These are phyloP conservation scores for Agrypnus murinus DNA, from an alignment of 2,888 invertebrate genomes.

Conservation along the genomic window DNA sequence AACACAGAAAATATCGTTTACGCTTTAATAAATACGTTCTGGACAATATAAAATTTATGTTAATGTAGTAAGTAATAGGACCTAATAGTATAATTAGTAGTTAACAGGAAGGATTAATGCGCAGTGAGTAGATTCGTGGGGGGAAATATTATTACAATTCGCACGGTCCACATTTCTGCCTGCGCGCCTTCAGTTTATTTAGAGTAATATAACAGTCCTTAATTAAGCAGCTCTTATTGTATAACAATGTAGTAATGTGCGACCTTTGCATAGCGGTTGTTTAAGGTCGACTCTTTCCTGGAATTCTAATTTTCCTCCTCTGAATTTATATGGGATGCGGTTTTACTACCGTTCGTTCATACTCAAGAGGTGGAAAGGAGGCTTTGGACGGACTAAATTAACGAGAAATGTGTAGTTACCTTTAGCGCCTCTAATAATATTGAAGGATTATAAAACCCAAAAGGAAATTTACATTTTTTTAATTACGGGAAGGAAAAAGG, in stretches of 20 bases:
- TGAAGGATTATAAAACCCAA: too few relatives aligned
- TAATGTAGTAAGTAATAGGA: conserved; percentile 34
- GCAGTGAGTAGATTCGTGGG: conserved; percentile 23
- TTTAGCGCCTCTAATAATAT: too few relatives aligned
- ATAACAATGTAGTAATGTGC: conserved; percentile 43
- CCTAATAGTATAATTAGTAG: conserved; percentile 46
- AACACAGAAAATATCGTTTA: too few relatives aligned
- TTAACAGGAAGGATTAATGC: conserved; percentile 48
- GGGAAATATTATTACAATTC: conserved; percentile 37
- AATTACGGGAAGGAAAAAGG: too few relatives aligned
- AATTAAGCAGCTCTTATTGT: conserved; percentile 45
- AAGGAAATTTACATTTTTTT: too few relatives aligned
- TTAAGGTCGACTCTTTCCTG: conserved; percentile 42
- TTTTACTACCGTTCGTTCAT: background rate
- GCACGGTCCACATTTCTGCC: conserved; percentile 45
- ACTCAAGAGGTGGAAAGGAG: too few relatives aligned
- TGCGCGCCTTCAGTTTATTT: conserved; percentile 44
- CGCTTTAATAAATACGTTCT: too few relatives aligned
- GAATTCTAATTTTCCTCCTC: conserved; percentile 36
- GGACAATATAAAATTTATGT: conserved; percentile 40
- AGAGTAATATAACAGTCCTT: conserved; percentile 47
- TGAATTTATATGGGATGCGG: conserved; percentile 27
- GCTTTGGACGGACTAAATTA: too few relatives aligned
- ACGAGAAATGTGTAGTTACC: too few relatives aligned
- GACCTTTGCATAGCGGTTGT: conserved; percentile 40